Conservation (phyloP, 2,797 vertebrate species). For the Lacerta viridis region DNA sequence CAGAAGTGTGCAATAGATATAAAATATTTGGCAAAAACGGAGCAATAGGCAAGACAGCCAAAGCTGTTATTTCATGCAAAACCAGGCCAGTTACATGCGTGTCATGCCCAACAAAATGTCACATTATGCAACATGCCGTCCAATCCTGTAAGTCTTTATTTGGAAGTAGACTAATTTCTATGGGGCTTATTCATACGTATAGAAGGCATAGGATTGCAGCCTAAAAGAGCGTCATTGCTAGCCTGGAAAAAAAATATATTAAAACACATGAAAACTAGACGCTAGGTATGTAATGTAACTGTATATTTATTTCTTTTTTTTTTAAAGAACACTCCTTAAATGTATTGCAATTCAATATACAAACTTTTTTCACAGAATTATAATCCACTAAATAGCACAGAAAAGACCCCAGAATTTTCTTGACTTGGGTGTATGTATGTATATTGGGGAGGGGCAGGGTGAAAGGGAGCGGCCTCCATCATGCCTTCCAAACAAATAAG, state of each 20-base stretch:
- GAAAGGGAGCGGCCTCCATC: conserved; percentile 43
- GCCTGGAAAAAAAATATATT: conserved; percentile 51
- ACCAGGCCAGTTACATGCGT: neutral
- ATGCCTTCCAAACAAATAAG: conserved; percentile 61
- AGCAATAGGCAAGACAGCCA: conserved; percentile 26
- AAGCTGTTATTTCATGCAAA: conserved; percentile 28
- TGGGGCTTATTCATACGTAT: neutral
- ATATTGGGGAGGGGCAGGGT: conserved; percentile 54
- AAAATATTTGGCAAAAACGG: conserved; percentile 3
- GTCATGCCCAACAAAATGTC: conserved; percentile 23
- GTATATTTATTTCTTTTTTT: conserved; percentile 93
- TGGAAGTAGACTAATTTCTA: neutral
- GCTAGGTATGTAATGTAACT: conserved; percentile 83
- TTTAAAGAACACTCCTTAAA: conserved; percentile 97
- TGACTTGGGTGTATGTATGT: conserved; percentile 54
- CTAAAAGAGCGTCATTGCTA: conserved; percentile 34
- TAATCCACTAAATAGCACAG: conserved; percentile 97
- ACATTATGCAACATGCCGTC: conserved; percentile 20
- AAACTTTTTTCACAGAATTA: conserved; percentile 95
- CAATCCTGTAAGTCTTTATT: neutral
- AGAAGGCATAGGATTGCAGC: neutral
- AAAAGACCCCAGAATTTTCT: conserved; percentile 83
- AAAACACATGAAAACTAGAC: conserved; percentile 81
- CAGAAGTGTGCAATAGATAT: neutral
- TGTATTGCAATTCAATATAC: conserved; percentile 90